These are phyloP conservation scores for Leucozona laternaria DNA, from an alignment of 2,888 invertebrate genomes.

Conservation along the genomic window DNA sequence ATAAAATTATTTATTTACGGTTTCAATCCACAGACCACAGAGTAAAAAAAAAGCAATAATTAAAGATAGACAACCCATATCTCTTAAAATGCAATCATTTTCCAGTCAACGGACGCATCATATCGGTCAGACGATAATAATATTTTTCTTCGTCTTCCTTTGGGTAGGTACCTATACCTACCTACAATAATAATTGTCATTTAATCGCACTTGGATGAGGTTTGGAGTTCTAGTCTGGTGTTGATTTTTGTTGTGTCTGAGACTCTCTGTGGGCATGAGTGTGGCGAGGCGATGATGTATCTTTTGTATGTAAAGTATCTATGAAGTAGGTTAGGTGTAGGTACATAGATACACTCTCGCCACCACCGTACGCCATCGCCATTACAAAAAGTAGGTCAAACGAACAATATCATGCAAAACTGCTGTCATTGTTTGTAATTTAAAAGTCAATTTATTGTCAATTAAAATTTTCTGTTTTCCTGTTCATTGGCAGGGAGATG, in stretches of 20 bases:
- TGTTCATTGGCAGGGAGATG: not conserved
- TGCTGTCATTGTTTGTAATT: slow-evolving; percentile 62
- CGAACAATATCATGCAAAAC: slow-evolving; percentile 45
- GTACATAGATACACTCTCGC: not conserved
- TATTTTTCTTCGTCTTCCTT: slow-evolving; percentile 2
- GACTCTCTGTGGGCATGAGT: slow-evolving; percentile 2
- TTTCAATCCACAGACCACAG: not conserved
- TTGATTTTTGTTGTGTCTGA: slow-evolving; percentile 16
- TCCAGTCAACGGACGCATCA: slow-evolving; percentile 35
- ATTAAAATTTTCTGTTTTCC: slow-evolving; percentile 49
- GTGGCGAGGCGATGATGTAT: slow-evolving; percentile 3
- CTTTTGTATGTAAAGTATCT: slow-evolving; percentile 22
- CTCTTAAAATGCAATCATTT: slow-evolving; percentile 11
- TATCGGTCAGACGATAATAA: slow-evolving; percentile 15
- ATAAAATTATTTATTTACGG: slow-evolving; percentile 6
- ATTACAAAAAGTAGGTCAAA: slow-evolving; percentile 55
- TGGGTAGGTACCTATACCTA: not conserved
- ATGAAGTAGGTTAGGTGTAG: not conserved
- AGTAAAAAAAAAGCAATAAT: not conserved
- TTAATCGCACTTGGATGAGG: slow-evolving; percentile 49
- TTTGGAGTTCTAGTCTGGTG: slow-evolving; percentile 17
- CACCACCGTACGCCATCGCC: not conserved
- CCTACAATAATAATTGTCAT: slow-evolving; percentile 38
- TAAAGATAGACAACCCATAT: slow-evolving; percentile 2
- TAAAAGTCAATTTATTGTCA: slow-evolving; percentile 60